phyloP scores from a whole-genome alignment of 1,140 invertebrate species.

The Drosophila pachea region DNA sequence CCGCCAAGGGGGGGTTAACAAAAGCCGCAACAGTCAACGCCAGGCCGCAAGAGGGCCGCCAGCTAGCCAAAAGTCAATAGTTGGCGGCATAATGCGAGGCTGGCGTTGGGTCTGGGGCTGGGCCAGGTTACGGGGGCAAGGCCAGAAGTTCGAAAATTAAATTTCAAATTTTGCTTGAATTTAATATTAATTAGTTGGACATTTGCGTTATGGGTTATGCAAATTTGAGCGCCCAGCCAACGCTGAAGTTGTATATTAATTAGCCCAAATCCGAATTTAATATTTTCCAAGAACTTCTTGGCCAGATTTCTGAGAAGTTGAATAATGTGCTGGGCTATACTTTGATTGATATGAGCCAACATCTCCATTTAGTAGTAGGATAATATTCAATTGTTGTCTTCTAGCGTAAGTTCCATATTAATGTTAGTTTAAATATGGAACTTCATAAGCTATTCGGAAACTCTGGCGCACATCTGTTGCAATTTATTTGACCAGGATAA shows the following conservation, averaged over 20 bases:
- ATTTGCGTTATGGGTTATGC: conserved; percentile 65
- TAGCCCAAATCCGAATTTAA: conserved; percentile 12
- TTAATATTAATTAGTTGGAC: conserved; percentile 72
- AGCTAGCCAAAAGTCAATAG: conserved; percentile 67
- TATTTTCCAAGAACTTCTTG: too few species aligned
- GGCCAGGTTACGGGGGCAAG: neutral
- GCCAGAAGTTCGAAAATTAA: conserved; percentile 64
- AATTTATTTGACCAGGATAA: neutral
- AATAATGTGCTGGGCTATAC: too few species aligned
- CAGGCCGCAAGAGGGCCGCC: conserved; percentile 29
- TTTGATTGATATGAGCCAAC: too few species aligned
- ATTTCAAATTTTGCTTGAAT: conserved; percentile 66
- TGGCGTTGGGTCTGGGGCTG: too few species aligned
- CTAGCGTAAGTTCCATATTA: neutral
- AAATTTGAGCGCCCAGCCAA: conserved; percentile 45
- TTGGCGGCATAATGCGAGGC: conserved; percentile 39
- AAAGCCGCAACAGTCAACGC: conserved; percentile 55
- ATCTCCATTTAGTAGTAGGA: too few species aligned
- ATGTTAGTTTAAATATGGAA: neutral
- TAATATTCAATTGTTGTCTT: too few species aligned
- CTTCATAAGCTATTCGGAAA: neutral
- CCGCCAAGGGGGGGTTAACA: conserved; percentile 46
- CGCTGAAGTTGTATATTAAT: conserved; percentile 62
- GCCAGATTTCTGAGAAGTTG: too few species aligned
- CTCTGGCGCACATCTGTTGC: conserved; percentile 1